Evolutionary conservation across 2,888 invertebrate species (phyloP), one percentile per base, ranked within the genome.

Genomic region (Synergus umbraculus): DNA sequence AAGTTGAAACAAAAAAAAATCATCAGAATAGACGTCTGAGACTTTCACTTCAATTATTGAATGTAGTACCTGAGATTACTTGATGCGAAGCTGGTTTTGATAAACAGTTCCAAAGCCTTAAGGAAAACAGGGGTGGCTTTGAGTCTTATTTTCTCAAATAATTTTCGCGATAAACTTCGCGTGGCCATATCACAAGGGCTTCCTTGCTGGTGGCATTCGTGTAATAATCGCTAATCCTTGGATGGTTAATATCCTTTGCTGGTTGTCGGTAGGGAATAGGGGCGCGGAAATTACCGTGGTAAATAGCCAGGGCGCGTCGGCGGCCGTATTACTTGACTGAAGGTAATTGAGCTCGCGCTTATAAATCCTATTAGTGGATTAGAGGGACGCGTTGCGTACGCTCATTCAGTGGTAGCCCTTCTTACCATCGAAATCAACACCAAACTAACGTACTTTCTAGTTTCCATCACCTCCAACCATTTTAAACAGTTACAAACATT

Each of bases 311-410:
- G 83, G 84, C 81, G 83, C 83, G 83, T 85, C 86, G 86, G 82
- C 84, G 86, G 84, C 83, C 86, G 86, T 87, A 85, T 87, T 89
- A 88, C 90, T 89, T 88, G 89, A 90, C 88, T 86, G 88, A 87
- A 89, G 89, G 90, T 91, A 92, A 92, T 91, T 89, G 91, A 91
- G 91, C 90, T 88, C 89, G 87, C 89, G 87, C 89, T 89, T 88
- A 91, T 91, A 91, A 92, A 92, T 92, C 92, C 92, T 90, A 91
- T 92, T 92, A 91, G 88, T 89, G 90, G 92, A 91, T 92, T 91
- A 90, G 87, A 86, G 88, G 88, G 89, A 85, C 85, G 87, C 81
- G 65, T 82, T 84, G 78, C 83, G 85, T 85, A 85, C 82, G 84
- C 85, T 73, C 54, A 54, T 63, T 13, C 63, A 63, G 63, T 37